Evolutionary conservation across 2,888 invertebrate genomes (phyloP).

Genomic region (Brassicogethes aeneus): DNA sequence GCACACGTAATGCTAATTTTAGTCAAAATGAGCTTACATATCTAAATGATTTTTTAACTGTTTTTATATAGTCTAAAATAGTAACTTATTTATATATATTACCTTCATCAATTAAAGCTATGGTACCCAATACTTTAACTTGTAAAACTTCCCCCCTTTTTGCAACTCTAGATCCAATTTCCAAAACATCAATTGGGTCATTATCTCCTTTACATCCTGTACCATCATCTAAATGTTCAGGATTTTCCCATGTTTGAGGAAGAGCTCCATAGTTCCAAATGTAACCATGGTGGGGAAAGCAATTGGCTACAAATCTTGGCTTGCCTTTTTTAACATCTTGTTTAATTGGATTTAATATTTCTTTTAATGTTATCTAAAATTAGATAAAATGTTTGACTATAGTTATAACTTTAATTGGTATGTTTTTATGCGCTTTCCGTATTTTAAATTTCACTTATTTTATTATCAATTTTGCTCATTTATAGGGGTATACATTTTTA

Average conservation of each 20-base stretch:
- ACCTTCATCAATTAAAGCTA: constrained; percentile 95
- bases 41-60: too few relatives aligned
- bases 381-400: too few relatives aligned
- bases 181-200: constrained; percentile 97
- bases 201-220: constrained; percentile 95
- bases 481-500: too few relatives aligned
- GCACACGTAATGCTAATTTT: too few relatives aligned
- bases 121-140: constrained; percentile 86
- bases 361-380: constrained; percentile 63
- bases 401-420: too few relatives aligned
- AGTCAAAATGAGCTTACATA: too few relatives aligned
- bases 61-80: too few relatives aligned
- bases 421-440: too few relatives aligned
- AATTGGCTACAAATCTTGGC: constrained; percentile 90
- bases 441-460: too few relatives aligned
- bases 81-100: too few relatives aligned
- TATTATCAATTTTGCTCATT: too few relatives aligned
- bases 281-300: constrained; percentile 99
- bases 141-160: constrained; percentile 72
- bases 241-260: constrained; percentile 99
- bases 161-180: constrained; percentile 78
- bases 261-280: constrained; percentile 99
- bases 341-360: constrained; percentile 92
- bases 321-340: constrained; percentile 98
- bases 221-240: constrained; percentile 76